phyloP scores from a whole-genome alignment of 2,797 vertebrate species.

The Margarornis squamiger region DNA sequence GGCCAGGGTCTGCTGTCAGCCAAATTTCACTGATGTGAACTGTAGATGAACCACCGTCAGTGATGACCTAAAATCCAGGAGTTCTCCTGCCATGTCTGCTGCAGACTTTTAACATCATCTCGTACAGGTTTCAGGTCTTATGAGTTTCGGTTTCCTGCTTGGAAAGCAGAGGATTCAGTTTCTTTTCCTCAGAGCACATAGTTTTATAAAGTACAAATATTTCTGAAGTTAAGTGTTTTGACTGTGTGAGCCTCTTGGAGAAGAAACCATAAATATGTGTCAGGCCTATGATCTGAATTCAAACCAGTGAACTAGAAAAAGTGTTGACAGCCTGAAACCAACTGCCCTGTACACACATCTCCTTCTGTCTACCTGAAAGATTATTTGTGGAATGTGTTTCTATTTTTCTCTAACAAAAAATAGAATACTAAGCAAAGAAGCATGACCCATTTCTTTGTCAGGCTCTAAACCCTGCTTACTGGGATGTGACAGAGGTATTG shows the following conservation, averaged over 20 bases:
- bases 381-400: conserved; percentile 49
- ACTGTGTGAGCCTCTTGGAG: background rate
- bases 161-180: background rate
- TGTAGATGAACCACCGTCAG: background rate
- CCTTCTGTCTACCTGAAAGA: conserved; percentile 52
- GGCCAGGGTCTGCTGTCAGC: background rate
- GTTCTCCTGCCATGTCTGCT: background rate
- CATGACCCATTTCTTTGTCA: conserved; percentile 24
- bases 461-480: conserved; percentile 12
- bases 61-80: background rate
- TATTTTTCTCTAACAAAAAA: conserved; percentile 57
- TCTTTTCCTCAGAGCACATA: background rate
- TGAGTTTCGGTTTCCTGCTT: background rate
- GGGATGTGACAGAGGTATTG: conserved; percentile 18
- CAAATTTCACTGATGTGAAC: background rate
- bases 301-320: conserved; percentile 41
- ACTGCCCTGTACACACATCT: conserved; percentile 8
- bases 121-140: background rate
- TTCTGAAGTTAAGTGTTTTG: conserved; percentile 20
- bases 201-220: background rate
- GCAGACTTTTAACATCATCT: background rate
- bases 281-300: conserved; percentile 46
- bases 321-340: conserved; percentile 52
- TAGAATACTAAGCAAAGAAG: conserved; percentile 28
- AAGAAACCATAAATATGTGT: conserved; percentile 39